These are phyloP conservation scores for Micrastur ruficollis DNA, from an alignment of 2,797 vertebrate species.

Conservation along the genomic window DNA sequence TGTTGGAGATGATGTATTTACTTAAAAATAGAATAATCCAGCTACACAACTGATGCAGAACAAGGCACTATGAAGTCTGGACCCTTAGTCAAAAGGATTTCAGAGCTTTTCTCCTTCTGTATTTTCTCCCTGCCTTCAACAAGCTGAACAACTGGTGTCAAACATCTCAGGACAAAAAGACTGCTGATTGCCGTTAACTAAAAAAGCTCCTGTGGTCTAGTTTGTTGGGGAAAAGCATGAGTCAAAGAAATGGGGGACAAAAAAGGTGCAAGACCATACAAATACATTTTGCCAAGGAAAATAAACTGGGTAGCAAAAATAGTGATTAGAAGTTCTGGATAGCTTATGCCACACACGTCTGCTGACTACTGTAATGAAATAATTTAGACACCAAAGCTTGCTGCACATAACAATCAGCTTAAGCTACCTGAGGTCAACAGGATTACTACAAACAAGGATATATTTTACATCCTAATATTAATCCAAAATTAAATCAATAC, in stretches of 20 bases:
- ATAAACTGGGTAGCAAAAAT: background rate
- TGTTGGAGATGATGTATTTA: constrained; percentile 23
- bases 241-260: background rate
- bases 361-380: background rate
- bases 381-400: background rate
- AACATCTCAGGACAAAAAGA: background rate
- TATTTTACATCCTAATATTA: background rate
- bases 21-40: constrained; percentile 58
- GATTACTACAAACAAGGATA: background rate
- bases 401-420: background rate
- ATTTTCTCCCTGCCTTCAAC: background rate
- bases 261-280: background rate
- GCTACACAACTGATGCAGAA: background rate
- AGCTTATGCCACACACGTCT: background rate
- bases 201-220: background rate
- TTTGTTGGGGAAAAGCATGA: background rate
- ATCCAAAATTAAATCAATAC: background rate
- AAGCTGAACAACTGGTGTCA: background rate
- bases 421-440: background rate
- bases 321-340: background rate
- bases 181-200: background rate
- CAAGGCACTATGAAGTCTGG: background rate
- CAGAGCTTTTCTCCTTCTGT: background rate
- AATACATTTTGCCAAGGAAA: constrained; percentile 1
- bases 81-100: background rate